Evolutionary conservation across 2,888 invertebrate genomes (phyloP), one percentile per base, ranked within the genome.

Genomic region (Theretra japonica): DNA sequence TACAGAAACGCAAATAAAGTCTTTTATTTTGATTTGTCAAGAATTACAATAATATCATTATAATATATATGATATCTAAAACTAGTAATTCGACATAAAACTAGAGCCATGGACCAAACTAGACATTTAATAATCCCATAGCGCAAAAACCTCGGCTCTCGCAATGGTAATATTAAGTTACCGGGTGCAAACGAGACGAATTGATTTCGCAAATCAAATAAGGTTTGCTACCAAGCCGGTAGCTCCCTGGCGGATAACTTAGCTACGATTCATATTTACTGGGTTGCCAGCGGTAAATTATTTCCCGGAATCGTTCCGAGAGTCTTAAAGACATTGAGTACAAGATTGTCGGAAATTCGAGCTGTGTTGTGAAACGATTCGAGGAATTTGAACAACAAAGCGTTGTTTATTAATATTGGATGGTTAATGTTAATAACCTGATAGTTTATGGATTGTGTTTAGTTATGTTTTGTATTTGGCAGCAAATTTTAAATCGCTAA

Each of bases 171-270:
- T 90, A 90, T 90, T 85, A 81, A 84, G 84, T 91, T 90, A 90
- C 90, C 86, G 86, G 79, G 80, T 87, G 87, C 84, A 84, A 85
- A 82, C 82, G 87, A 86, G 82, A 82, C 83, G 85, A 87, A 90
- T 90, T 90, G 90, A 90, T 91, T 89, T 85, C 85, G 78, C 86
- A 88, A 90, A 90, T 90, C 88, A 85, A 91, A 91, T 91, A 85
- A 90, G 79, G 75, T 81, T 80, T 76, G 82, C 80, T 77, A 78
- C 75, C 75, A 77, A 74, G 73, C 65, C 75, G 73, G 70, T 77
- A 25, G 25, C 76, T 82, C 80, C 79, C 75, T 75, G 73, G 76
- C 76, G 80, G 73, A 70, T 72, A 69, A 69, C 59, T 68, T 72
- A 53, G 69, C 72, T 72, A 60, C 69, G 58, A 69, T 72, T 72